Percentiles rank a stretch among this genome's conserved stretches.
phyloP scores from a whole-genome alignment of 2,888 invertebrate species.

The Druceiella hillmani region DNA sequence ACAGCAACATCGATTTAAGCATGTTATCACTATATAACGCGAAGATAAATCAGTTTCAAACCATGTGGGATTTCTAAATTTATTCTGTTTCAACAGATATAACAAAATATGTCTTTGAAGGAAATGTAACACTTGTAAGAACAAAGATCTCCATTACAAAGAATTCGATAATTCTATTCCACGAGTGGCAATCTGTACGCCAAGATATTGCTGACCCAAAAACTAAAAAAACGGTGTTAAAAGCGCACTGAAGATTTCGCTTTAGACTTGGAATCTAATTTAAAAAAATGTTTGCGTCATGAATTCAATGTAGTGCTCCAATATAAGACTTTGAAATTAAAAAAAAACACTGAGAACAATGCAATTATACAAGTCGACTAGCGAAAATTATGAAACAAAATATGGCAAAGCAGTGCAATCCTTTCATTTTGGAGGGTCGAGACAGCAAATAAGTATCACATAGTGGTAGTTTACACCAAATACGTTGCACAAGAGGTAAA shows the following conservation, averaged over 20 bases:
- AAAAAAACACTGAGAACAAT: constrained; percentile 8
- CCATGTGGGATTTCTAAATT: constrained; percentile 13
- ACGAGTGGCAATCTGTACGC: constrained; percentile 13
- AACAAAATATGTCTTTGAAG: constrained; percentile 13
- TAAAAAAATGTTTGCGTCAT: constrained; percentile 2
- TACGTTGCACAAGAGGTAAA: no score
- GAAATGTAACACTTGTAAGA: constrained; percentile 12
- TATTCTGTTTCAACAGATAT: constrained; percentile 13
- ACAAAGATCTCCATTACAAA: constrained; percentile 11
- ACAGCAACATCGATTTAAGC: no score
- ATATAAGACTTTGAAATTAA: constrained; percentile 3
- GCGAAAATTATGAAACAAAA: constrained; percentile 16
- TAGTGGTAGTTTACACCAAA: constrained; percentile 17
- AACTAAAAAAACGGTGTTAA: constrained; percentile 13
- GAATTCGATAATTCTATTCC: constrained; percentile 13
- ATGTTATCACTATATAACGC: no score
- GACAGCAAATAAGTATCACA: constrained; percentile 17
- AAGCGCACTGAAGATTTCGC: constrained; percentile 9
- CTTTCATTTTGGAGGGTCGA: constrained; percentile 16
- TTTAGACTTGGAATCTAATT: neutral
- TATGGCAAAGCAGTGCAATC: constrained; percentile 16
- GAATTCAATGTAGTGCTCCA: constrained; percentile 10
- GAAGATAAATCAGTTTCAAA: constrained; percentile 15
- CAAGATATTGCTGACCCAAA: constrained; percentile 13
- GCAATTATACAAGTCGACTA: constrained; percentile 11